Evolutionary conservation across 2,888 invertebrate genomes (phyloP).

Genomic region (Pammene aurita): DNA sequence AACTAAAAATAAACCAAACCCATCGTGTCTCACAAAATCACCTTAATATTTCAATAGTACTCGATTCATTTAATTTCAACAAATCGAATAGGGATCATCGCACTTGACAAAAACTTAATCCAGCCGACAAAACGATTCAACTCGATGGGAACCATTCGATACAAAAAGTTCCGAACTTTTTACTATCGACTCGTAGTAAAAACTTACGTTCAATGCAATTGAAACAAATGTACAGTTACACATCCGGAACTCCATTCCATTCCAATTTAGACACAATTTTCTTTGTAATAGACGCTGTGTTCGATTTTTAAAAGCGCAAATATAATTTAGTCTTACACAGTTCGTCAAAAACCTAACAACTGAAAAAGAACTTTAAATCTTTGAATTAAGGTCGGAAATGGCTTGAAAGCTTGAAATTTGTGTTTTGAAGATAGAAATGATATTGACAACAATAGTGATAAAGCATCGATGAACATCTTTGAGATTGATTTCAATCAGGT

Average conservation of each 20-base stretch:
- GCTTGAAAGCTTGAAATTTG: constrained; percentile 1
- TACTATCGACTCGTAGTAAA: constrained; percentile 46
- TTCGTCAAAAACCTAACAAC: too few species aligned
- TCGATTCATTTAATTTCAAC: constrained; percentile 53
- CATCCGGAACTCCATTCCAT: background rate
- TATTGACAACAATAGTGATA: constrained; percentile 42
- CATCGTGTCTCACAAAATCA: constrained; percentile 28
- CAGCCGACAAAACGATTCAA: constrained; percentile 60
- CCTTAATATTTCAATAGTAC: constrained; percentile 34
- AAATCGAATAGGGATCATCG: constrained; percentile 64
- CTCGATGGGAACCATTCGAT: constrained; percentile 71
- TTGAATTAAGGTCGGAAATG: constrained; percentile 56
- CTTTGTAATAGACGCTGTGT: constrained; percentile 24
- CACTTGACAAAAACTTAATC: constrained; percentile 71
- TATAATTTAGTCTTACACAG: background rate
- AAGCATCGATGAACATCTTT: constrained; percentile 69
- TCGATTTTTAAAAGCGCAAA: background rate
- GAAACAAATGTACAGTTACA: constrained; percentile 2
- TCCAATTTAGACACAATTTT: constrained; percentile 1
- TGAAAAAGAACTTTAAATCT: constrained; percentile 4
- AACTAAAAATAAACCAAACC: background rate
- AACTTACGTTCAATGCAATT: constrained; percentile 36
- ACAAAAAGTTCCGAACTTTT: constrained; percentile 67
- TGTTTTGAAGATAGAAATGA: constrained; percentile 30
- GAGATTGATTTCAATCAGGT: constrained; percentile 77